phyloP scores from a whole-genome alignment of 2,888 invertebrate species.

The Lasioglossum zephyrum region DNA sequence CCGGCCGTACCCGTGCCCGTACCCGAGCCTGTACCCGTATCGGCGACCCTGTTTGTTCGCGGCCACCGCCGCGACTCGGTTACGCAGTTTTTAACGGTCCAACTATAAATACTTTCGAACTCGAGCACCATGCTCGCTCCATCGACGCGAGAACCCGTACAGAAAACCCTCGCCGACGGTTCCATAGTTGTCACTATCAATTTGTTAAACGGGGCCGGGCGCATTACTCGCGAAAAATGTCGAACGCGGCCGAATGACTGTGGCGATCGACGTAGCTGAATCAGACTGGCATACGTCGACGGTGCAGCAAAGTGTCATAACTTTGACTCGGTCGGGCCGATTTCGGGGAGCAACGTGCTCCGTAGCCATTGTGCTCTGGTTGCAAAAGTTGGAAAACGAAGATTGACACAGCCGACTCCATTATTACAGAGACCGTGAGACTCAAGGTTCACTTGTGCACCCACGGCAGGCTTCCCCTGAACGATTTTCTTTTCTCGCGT shows the following conservation, averaged over 20 bases:
- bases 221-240: background rate
- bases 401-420: slow-evolving; percentile 49
- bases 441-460: slow-evolving; percentile 50
- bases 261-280: background rate
- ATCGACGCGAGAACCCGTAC: background rate
- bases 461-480: slow-evolving; percentile 12
- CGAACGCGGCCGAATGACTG: background rate
- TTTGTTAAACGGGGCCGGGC: background rate
- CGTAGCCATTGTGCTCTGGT: background rate
- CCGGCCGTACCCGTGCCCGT: slow-evolving; percentile 60
- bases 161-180: background rate
- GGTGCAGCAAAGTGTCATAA: background rate
- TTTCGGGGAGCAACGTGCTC: background rate
- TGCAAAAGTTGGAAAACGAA: slow-evolving; percentile 59
- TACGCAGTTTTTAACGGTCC: slow-evolving; percentile 67
- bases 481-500: background rate
- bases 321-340: background rate
- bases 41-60: slow-evolving; percentile 37
- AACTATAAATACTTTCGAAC: slow-evolving; percentile 65
- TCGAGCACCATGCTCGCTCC: background rate
- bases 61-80: slow-evolving; percentile 52
- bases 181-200: background rate
- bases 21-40: slow-evolving; percentile 50
- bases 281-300: background rate
- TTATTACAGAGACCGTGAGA: slow-evolving; percentile 59